Base-by-base conservation (phyloP, 1,140 invertebrate genomes). In the Trachelipus rathkii region DNA sequence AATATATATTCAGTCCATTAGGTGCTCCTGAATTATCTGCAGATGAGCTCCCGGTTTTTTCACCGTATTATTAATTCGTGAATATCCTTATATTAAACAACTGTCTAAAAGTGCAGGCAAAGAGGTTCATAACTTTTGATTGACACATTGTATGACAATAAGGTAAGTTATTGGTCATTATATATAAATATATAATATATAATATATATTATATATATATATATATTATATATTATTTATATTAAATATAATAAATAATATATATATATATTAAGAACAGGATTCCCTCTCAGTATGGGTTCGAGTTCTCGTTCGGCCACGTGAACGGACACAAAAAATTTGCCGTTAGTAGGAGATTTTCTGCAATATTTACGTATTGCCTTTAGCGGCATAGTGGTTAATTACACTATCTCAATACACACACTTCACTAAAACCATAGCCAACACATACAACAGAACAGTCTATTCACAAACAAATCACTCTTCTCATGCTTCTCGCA, bases 121-220 rank as follows among this genome's bases (percentile, higher is more conserved):
- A 96, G 83, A 87, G 97, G 81, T 99, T 99, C 85, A 99, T 99
- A 76, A 98, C 95, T 2, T n/a, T 87, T 99, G 0, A 96, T 99
- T 82, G 97, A 99, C 84, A 97, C 95, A 0, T 87, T 99, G 0
- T 99, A 99, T 85, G 97, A 99, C 85, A 93, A 96, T 83, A 92
- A 90, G 87, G 79, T 80, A 23, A 66, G 33, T 33, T 33, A 33
- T 33, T 33, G 33, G n/a, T n/a, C 33, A 33, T 33, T 33, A 33
- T 33, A 33, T 33, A 33, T 33, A 33, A 3, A 44, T 68, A 46
- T 10, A 73, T 21, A n/a, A 11, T 45, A 21, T 67, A 43, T 5
- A 24, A 60, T 23, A 46, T 6, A 33, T 67, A 15, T 74, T 33
- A 44, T 68, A 46, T 10, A 73, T 21, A n/a, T 19, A 11, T 45